phyloP scores from a whole-genome alignment of 2,797 vertebrate species.

The Notolepis coatsorum region DNA sequence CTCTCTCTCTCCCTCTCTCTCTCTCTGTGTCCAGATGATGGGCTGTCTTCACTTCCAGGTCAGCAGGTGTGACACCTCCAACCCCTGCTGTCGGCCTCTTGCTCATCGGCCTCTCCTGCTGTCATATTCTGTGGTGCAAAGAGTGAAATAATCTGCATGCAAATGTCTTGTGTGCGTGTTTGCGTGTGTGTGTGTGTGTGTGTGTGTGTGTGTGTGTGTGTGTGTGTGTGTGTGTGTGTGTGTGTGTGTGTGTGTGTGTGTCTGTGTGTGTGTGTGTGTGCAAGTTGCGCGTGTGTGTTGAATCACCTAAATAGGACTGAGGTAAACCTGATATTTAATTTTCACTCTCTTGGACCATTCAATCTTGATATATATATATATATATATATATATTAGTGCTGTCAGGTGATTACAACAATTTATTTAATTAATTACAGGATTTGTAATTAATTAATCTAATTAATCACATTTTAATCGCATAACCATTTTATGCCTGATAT shows the following conservation, averaged over 20 bases:
- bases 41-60: slow-evolving; percentile 2
- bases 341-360: too few relatives aligned
- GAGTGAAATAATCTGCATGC: too few relatives aligned
- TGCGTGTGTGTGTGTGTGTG: neutral
- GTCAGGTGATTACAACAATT: too few relatives aligned
- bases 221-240: neutral
- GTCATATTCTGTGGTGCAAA: slow-evolving; percentile 3
- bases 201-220: neutral
- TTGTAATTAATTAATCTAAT: too few relatives aligned
- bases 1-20: neutral
- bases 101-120: neutral
- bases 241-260: neutral
- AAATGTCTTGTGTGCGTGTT: neutral
- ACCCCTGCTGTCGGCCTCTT: neutral
- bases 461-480: too few relatives aligned
- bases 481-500: too few relatives aligned
- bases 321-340: too few relatives aligned
- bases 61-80: neutral
- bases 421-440: too few relatives aligned
- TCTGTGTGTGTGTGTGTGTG: neutral
- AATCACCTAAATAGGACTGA: too few relatives aligned
- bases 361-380: too few relatives aligned
- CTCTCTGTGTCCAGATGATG: neutral
- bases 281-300: too few relatives aligned
- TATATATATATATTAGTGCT: too few relatives aligned